Conservation (phyloP, 1,140 invertebrate species). For the Hestina assimilis region DNA sequence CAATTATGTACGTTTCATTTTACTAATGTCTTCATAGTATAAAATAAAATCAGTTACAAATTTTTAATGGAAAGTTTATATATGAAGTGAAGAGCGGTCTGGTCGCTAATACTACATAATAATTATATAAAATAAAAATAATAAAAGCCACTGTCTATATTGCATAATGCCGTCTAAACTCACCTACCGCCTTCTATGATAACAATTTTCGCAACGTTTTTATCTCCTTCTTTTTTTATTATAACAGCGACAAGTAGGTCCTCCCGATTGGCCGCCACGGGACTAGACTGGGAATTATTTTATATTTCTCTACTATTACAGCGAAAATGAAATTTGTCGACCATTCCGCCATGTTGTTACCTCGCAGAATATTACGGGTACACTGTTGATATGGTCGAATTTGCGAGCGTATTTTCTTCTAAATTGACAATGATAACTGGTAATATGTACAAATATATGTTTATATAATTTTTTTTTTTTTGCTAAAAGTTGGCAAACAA, state of each 20-base stretch:
- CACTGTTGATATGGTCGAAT: conserved; percentile 11
- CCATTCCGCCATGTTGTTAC: conserved; percentile 11
- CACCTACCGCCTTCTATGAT: conserved; percentile 51
- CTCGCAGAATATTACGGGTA: conserved; percentile 15
- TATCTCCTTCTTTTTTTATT: conserved; percentile 50
- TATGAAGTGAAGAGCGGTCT: neutral
- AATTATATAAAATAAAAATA: neutral
- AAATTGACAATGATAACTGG: neutral
- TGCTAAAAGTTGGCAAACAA: too few relatives aligned
- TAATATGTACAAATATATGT: too few relatives aligned
- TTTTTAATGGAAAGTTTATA: neutral
- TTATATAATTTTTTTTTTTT: too few relatives aligned
- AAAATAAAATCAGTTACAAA: neutral
- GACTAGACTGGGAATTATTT: conserved; percentile 38
- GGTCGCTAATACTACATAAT: neutral
- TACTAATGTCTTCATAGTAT: too few relatives aligned
- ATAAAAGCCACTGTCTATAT: neutral
- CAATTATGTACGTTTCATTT: too few relatives aligned
- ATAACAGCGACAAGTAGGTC: conserved; percentile 55
- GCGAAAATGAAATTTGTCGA: conserved; percentile 29
- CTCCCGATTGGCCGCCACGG: conserved; percentile 34
- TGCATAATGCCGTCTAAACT: conserved; percentile 34
- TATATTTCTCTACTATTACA: conserved; percentile 35
- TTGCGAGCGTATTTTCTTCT: neutral
- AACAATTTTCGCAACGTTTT: conserved; percentile 61